Evolutionary conservation across 1,140 invertebrate genomes (phyloP), one percentile per base, ranked within the genome.

Genomic region (Gyrodactylus bullatarudis): DNA sequence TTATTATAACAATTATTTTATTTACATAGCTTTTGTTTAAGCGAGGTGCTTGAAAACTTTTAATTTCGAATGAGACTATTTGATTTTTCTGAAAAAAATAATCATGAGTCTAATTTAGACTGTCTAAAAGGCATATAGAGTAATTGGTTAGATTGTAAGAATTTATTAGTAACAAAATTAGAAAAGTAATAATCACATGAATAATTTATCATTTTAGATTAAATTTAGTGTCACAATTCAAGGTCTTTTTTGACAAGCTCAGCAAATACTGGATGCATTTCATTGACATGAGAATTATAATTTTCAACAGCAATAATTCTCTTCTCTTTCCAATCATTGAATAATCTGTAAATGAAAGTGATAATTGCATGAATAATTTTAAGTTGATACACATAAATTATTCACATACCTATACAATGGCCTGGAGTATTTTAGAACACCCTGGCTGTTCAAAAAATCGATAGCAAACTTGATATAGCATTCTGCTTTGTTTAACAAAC

Each of bases 371-470:
- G n/a, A 2, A 68, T 68, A 2, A 1, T 2, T 8, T 68, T 68
- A 21, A 21, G 23, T 21, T 68, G 1, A 68, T 21, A 2, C 23
- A 8, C 20, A 68, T 1, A 2, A 68, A 68, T 68, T 2, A 68
- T 1, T 22, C n/a, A 68, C 68, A 68, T 68, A 68, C 68, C 23
- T 71, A 25, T 71, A 71, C 21, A 71, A 2, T 20, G 24, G 21
- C 24, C 24, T 71, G 24, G 21, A 23, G n/a, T 71, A 71, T n/a
- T 71, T 71, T 26, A 71, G 26, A 2, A 21, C 21, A 71, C 70
- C 70, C 24, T 71, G 70, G 23, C 70, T 71, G 26, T 71, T 71
- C 21, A 71, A 1, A 26, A 71, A 71, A 23, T 71, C 70, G 23
- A 71, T 20, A 16, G 24, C 23, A 21, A 23, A 24, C 20, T 71